These are phyloP conservation scores for Plemyria rubiginata DNA, from an alignment of 2,888 invertebrate species.

Conservation along the genomic window DNA sequence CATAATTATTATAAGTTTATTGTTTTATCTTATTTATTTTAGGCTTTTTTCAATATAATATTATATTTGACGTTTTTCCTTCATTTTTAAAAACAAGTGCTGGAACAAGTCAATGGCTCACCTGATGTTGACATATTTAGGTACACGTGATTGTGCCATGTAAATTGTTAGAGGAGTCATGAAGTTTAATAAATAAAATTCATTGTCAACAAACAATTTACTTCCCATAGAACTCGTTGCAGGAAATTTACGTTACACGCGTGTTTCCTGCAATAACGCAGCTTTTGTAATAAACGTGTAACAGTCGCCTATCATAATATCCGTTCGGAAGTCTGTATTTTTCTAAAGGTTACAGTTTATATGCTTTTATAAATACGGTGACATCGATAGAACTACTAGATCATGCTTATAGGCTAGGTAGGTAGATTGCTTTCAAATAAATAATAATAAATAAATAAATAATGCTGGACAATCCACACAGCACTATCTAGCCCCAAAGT, in stretches of 20 bases:
- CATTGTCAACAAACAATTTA: conserved; percentile 3
- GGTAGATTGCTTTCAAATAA: neutral
- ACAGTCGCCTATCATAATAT: conserved; percentile 27
- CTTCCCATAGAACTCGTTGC: conserved; percentile 4
- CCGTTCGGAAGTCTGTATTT: conserved; percentile 22
- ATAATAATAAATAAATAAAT: no score
- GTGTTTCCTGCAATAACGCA: conserved; percentile 39
- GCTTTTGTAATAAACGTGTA: conserved; percentile 31
- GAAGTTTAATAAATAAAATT: neutral
- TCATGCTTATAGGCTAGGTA: neutral
- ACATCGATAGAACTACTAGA: neutral
- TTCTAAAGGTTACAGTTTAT: conserved; percentile 24
- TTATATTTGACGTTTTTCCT: neutral
- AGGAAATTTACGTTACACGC: conserved; percentile 36
- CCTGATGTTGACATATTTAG: no score
- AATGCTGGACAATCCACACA: no score
- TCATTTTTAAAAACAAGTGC: neutral
- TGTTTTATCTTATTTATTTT: conserved; percentile 17
- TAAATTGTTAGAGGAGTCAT: no score
- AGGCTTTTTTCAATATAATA: neutral
- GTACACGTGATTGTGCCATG: no score
- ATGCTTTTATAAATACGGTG: conserved; percentile 11
- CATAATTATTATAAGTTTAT: conserved; percentile 9
- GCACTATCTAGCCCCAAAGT: no score
- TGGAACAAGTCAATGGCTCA: neutral